Evolutionary conservation across 2,888 invertebrate genomes (phyloP), one percentile per base, ranked within the genome.

Genomic region (Limulus polyphemus): DNA sequence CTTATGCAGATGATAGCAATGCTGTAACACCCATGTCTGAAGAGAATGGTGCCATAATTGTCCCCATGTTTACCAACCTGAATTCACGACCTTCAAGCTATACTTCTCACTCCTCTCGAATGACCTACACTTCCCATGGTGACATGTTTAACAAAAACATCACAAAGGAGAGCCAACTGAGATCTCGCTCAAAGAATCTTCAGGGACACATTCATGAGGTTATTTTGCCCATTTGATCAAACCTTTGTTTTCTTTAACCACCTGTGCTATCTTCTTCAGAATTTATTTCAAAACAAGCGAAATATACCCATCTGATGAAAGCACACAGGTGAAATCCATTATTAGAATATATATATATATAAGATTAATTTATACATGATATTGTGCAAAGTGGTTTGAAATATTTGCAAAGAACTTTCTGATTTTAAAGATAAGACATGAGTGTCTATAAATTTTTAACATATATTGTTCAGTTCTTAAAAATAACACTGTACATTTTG

Each of bases 11-110:
- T 77, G 97, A 95, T 79, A 94, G 94, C 68, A 91, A 91, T 75
- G 95, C 94, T 69, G 95, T 93, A 64, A 97, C 95, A 67, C 97
- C 97, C 61, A 92, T 94, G 88, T 94, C 93, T 69, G 95, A 95
- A 80, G 95, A 95, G 79, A 93, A 92, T 78, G 92, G 92, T 75
- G 90, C 90, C 75, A 91, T 93, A 78, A 88, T 93, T 74, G 89
- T 92, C 73, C 90, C 91, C 64, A 87, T 88, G 76, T 91, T 90
- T 79, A 88, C 89, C 77, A 89, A 87, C 79, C 81, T 88, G 80
- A 88, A 88, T 64, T 76, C 93, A 69, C 84, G 93, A 71, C 92
- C 93, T 79, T 92, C 91, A 70, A 94, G 93, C 72, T 93, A 94
- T 79, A 93, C 93, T 71, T 94, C 94, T 66, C 94, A 94, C 77